These are phyloP conservation scores for Hypotaenidia philippensis DNA, from an alignment of 2,797 vertebrate genomes.

Conservation along the genomic window DNA sequence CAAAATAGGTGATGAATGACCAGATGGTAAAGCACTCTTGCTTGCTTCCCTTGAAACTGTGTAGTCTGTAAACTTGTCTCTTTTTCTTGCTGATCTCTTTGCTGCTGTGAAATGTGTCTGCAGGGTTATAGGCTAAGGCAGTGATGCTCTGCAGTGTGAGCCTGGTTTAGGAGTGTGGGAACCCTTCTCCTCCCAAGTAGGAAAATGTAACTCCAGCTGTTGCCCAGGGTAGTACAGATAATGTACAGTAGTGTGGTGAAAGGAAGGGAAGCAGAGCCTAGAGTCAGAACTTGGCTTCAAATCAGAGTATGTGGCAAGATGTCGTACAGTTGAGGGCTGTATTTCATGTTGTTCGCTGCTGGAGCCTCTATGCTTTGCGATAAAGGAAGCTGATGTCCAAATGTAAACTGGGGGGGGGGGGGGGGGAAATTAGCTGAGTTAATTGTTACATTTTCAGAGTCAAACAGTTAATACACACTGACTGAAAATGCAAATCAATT, in stretches of 20 bases:
- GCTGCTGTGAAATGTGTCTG: not conserved
- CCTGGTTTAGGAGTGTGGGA: not conserved
- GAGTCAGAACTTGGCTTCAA: not conserved
- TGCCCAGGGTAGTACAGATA: not conserved
- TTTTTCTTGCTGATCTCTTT: not conserved
- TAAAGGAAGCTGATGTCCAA: not conserved
- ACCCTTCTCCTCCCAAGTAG: not conserved
- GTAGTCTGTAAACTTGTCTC: not conserved
- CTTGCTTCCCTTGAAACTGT: not conserved
- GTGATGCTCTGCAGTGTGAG: not conserved
- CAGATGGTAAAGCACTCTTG: not conserved
- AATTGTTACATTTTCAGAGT: not conserved
- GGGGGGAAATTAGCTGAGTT: not conserved
- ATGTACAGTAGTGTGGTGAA: not conserved
- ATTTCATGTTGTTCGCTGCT: not conserved
- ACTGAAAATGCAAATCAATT: not conserved
- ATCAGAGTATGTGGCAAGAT: not conserved
- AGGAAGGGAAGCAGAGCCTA: not conserved
- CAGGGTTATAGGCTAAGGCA: not conserved
- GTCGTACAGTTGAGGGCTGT: not conserved
- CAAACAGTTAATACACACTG: not conserved
- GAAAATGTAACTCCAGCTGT: not conserved
- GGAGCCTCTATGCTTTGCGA: not conserved
- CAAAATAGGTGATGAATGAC: not conserved
- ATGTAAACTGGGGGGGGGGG: not conserved